Base-by-base conservation (phyloP, 35 echinoderm and acorn worm species). In the Acanthaster planci region DNA sequence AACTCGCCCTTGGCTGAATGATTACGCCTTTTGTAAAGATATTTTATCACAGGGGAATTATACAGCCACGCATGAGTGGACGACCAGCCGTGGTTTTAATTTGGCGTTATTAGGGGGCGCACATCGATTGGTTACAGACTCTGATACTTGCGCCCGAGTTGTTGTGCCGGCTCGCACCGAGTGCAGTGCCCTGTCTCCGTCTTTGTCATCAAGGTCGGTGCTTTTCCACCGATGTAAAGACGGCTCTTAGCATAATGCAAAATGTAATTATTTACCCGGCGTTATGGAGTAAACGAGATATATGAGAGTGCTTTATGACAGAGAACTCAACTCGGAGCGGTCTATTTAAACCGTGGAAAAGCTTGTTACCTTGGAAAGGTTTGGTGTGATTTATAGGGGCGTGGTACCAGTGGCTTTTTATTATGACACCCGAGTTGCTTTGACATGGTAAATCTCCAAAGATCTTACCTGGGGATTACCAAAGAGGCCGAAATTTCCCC, bases 201-300 rank as follows among this genome's bases (percentile, higher is more conserved):
- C 64, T 26, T 72, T 72, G 42, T 4, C 12, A 47, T 12, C 42
- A 47, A 47, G 42, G 42, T 47, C 42, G 42, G 42, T 47, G 42
- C 42, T 47, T 47, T 47, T 4, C 42, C 42, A 4, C 12, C 12
- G 42, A 47, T 47, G 4, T 4, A 47, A 47, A 47, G 42, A 4
- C 42, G 42, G 42, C 42, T 47, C 12, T 12, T 6, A 6, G 4
- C 18, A 29, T 10, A n/a, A 72, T 72, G 29, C n/a, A 72, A 72
- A 72, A 72, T 72, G 64, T 72, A 72, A 72, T 72, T 72, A 72
- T 72, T 72, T 72, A 12, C 64, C 10, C 1, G 64, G 8, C 23
- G 34, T 29, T 14, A 72, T 72, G 64, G 64, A 72, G 22, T n/a
- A n/a, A n/a, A n/a, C n/a, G n/a, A n/a, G n/a, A n/a, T n/a, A n/a